Evolutionary conservation across 1,140 invertebrate genomes (phyloP).

Genomic region (Sipha flava): DNA sequence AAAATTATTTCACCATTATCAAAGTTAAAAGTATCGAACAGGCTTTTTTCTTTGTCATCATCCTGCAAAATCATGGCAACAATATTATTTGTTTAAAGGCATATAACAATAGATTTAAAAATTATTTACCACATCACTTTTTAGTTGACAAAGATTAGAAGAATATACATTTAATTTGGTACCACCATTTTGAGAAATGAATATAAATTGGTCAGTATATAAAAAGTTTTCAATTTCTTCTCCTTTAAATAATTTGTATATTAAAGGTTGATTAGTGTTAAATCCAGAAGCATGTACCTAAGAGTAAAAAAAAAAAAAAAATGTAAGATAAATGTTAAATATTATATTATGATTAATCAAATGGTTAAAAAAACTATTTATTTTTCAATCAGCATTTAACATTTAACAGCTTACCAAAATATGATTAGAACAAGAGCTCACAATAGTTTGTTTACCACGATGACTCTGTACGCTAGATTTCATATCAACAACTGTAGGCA

Average conservation of each 20-base stretch:
- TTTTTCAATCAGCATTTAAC: no score
- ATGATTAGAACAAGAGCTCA: neutral
- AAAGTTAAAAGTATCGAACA: constrained; percentile 6
- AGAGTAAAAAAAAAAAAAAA: constrained; percentile 37
- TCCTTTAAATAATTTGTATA: constrained; percentile 57
- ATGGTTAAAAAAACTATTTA: no score
- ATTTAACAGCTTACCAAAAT: constrained; percentile 13
- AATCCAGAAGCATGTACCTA: constrained; percentile 56
- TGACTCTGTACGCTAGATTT: neutral
- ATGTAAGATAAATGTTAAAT: constrained; percentile 18
- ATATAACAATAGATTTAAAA: neutral
- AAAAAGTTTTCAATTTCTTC: constrained; percentile 47
- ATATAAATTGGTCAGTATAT: constrained; percentile 56
- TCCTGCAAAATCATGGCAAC: constrained; percentile 16
- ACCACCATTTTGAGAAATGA: constrained; percentile 48
- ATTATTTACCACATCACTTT: constrained; percentile 48
- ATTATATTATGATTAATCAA: neutral
- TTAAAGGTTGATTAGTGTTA: constrained; percentile 55
- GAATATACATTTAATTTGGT: constrained; percentile 52
- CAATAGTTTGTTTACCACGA: neutral
- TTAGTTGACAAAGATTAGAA: constrained; percentile 53
- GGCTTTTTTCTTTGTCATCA: constrained; percentile 29
- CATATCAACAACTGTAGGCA: neutral
- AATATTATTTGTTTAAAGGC: constrained; percentile 39
- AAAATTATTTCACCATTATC: constrained; percentile 11